These are phyloP conservation scores for Sturmia bella DNA, from an alignment of 2,888 invertebrate genomes.

Conservation along the genomic window DNA sequence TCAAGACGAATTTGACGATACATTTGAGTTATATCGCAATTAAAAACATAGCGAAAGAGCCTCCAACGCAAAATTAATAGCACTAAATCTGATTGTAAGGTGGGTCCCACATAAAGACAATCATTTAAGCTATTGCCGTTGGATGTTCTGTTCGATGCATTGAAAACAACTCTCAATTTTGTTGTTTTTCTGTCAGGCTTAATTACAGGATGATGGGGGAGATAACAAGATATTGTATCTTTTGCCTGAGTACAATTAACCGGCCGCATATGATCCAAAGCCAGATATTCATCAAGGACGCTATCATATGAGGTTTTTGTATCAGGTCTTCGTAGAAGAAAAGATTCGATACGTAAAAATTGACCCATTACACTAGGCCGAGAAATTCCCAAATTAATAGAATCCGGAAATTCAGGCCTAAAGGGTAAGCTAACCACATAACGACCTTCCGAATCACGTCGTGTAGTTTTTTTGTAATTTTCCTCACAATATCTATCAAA, in stretches of 20 bases:
- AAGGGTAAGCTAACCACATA: neutral
- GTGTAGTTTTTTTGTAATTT: too few relatives aligned
- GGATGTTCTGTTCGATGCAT: too few relatives aligned
- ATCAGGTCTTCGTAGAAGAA: neutral
- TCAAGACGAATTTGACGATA: neutral
- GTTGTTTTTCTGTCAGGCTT: conserved; percentile 1
- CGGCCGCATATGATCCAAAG: neutral
- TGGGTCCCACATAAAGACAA: conserved; percentile 3
- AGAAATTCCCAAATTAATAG: neutral
- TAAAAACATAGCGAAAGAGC: neutral
- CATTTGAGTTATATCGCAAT: neutral
- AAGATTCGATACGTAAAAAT: neutral
- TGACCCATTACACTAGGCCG: neutral
- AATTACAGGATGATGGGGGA: conserved; percentile 3
- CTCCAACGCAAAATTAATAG: neutral
- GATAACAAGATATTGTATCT: neutral
- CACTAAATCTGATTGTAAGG: neutral
- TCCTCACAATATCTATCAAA: too few relatives aligned
- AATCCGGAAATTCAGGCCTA: neutral
- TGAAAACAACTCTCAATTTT: too few relatives aligned
- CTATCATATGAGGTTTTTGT: neutral
- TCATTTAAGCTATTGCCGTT: neutral
- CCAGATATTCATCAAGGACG: neutral
- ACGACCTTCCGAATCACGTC: neutral
- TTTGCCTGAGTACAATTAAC: too few relatives aligned